phyloP scores from a whole-genome alignment of 1,140 invertebrate genomes.

The Drosophila arizonae region DNA sequence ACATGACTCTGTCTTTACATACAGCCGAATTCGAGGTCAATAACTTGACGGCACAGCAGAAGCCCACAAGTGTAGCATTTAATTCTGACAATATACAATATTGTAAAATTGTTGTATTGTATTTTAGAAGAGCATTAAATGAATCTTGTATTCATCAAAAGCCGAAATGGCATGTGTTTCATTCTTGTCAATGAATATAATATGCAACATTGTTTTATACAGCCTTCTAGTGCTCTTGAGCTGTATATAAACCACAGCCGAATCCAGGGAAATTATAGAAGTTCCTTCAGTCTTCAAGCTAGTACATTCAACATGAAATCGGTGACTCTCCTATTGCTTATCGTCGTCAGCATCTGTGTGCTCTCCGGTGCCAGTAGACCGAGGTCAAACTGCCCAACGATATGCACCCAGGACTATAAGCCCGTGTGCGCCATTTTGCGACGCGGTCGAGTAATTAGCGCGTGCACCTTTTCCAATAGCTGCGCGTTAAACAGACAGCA shows the following conservation, averaged over 20 bases:
- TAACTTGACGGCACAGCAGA: conserved; percentile 30
- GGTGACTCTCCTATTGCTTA: neutral
- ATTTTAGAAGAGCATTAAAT: neutral
- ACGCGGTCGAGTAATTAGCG: neutral
- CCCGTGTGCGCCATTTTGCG: conserved; percentile 24
- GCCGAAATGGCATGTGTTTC: neutral
- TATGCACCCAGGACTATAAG: neutral
- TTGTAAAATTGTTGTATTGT: neutral
- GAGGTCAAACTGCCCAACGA: neutral
- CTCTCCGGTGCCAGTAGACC: neutral
- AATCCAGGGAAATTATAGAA: neutral
- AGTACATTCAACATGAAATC: conserved; percentile 21
- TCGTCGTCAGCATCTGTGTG: neutral
- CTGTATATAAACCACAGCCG: conserved; percentile 22
- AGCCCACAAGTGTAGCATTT: conserved; percentile 36
- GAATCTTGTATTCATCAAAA: neutral
- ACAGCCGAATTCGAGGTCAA: conserved; percentile 46
- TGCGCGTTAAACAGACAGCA: conserved; percentile 12
- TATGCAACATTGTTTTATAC: neutral
- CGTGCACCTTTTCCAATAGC: conserved; percentile 1
- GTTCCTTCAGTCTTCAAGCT: neutral
- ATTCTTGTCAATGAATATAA: neutral
- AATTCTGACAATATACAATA: conserved; percentile 12
- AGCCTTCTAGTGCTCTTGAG: neutral
- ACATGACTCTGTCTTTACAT: conserved; percentile 41